Percentiles rank a stretch among this genome's conserved stretches.
Conservation (phyloP, 2,113 vertebrate genomes). For the Oophaga pumilio region DNA sequence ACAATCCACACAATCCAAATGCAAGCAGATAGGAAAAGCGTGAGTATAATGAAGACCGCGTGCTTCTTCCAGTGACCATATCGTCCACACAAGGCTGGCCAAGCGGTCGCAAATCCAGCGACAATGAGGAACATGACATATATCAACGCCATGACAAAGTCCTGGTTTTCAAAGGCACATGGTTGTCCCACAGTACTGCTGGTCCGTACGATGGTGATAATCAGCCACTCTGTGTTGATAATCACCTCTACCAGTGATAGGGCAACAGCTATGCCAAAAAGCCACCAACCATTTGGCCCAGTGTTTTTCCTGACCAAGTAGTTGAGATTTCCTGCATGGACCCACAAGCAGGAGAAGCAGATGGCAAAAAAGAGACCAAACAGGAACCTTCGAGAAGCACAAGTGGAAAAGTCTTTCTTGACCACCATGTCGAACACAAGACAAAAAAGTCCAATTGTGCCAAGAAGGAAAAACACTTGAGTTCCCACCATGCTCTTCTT, state of each 20-base stretch:
- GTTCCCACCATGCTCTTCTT: constrained; percentile 78
- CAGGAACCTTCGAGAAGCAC: constrained; percentile 87
- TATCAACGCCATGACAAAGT: constrained; percentile 92
- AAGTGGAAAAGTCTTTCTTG: constrained; percentile 83
- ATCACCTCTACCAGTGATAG: constrained; percentile 87
- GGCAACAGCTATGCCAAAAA: constrained; percentile 74
- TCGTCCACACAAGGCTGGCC: constrained; percentile 74
- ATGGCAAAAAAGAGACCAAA: constrained; percentile 88
- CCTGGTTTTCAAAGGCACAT: constrained; percentile 79
- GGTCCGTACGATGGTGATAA: constrained; percentile 83
- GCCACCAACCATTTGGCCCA: constrained; percentile 74
- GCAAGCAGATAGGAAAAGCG: constrained; percentile 73
- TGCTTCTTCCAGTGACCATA: constrained; percentile 81
- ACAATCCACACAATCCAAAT: constrained; percentile 90
- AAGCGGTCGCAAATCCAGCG: constrained; percentile 68
- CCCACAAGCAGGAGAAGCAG: constrained; percentile 88
- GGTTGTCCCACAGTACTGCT: constrained; percentile 42
- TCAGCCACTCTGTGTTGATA: constrained; percentile 93
- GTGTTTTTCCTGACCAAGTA: constrained; percentile 73
- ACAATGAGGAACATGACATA: constrained; percentile 88
- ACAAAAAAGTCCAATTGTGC: constrained; percentile 85
- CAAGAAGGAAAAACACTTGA: constrained; percentile 79
- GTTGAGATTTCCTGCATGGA: constrained; percentile 82
- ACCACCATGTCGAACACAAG: constrained; percentile 90
- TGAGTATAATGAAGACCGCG: constrained; percentile 73